A percentile compares a stretch with the other conserved stretches of the same genome.
phyloP scores from a whole-genome alignment of 2,888 invertebrate genomes.

The Onthophagus sagittarius region DNA sequence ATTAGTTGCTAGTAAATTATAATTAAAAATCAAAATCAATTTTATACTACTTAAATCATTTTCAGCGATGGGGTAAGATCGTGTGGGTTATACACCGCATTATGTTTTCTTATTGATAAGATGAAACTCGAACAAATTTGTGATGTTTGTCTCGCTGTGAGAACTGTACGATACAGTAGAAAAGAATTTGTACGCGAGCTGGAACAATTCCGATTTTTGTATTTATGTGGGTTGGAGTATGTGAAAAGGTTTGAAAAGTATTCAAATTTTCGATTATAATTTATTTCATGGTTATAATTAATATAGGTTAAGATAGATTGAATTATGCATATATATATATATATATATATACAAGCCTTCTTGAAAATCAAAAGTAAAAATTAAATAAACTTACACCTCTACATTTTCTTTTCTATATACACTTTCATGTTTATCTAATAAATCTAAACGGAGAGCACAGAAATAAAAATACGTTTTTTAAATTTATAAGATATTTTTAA shows the following conservation, averaged over 20 bases:
- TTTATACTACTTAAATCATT: slow-evolving; percentile 1
- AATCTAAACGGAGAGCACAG: not conserved
- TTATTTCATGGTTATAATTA: not conserved
- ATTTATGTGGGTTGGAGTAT: slow-evolving; percentile 18
- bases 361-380: not conserved
- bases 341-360: not conserved
- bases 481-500: no score
- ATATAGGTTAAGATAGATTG: not conserved
- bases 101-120: slow-evolving; percentile 49
- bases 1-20: slow-evolving; percentile 46
- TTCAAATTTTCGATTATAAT: slow-evolving; percentile 18
- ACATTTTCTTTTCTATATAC: not conserved
- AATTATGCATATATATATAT: not conserved
- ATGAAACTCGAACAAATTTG: slow-evolving; percentile 52
- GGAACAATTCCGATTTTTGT: slow-evolving; percentile 29
- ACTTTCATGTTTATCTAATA: not conserved
- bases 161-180: slow-evolving; percentile 48
- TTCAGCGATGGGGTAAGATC: slow-evolving; percentile 51
- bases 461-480: no score
- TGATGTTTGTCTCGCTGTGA: slow-evolving; percentile 51
- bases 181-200: slow-evolving; percentile 43
- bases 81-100: slow-evolving; percentile 49
- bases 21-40: not conserved
- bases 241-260: slow-evolving; percentile 19
- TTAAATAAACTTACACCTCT: not conserved